Conservation (phyloP, 1,140 invertebrate genomes). For the Cydia strobilella region DNA sequence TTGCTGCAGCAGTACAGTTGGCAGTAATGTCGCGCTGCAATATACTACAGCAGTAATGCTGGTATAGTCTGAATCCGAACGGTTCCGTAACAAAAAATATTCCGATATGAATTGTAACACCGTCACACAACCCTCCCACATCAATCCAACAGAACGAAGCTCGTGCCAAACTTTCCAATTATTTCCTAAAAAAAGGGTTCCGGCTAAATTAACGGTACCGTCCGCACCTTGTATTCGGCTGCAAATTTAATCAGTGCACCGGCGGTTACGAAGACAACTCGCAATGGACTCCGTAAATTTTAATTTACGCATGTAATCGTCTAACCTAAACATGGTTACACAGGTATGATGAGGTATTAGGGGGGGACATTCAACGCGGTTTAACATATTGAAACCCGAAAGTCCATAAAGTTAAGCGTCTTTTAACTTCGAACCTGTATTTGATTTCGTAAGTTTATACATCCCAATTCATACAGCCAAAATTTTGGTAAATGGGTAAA, state of each 20-base stretch:
- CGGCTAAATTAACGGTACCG: slow-evolving; percentile 15
- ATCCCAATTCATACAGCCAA: too few species aligned
- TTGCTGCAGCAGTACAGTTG: too few species aligned
- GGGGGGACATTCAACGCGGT: too few species aligned
- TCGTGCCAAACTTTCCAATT: slow-evolving; percentile 15
- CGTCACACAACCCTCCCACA: not conserved
- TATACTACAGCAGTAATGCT: too few species aligned
- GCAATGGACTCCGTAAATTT: not conserved
- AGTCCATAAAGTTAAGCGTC: too few species aligned
- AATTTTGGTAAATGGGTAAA: too few species aligned
- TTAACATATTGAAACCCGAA: too few species aligned
- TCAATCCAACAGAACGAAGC: not conserved
- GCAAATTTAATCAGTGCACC: slow-evolving; percentile 34
- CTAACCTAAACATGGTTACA: not conserved
- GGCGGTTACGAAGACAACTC: not conserved
- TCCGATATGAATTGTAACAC: not conserved
- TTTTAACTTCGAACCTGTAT: too few species aligned
- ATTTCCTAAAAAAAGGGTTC: slow-evolving; percentile 16
- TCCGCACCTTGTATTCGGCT: slow-evolving; percentile 27
- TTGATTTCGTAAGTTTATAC: too few species aligned
- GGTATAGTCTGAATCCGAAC: too few species aligned
- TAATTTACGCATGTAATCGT: not conserved
- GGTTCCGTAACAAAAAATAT: too few species aligned
- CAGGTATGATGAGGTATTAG: not conserved
- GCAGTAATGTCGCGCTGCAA: too few species aligned